Base-by-base conservation (phyloP, 2,113 vertebrate genomes). In the Columbina picui region DNA sequence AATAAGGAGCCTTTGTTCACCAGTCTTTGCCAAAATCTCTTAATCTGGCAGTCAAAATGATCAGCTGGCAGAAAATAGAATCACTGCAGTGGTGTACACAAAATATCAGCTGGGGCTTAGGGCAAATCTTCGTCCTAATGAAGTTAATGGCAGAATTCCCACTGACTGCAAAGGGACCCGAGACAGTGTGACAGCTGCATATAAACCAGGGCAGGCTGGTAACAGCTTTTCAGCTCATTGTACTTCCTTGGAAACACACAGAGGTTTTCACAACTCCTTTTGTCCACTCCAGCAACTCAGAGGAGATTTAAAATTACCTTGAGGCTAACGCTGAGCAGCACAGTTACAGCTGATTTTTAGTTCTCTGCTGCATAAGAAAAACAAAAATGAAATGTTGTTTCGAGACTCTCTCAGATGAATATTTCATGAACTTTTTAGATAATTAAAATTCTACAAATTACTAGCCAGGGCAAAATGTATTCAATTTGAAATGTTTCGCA, bases 241-340 rank as follows among this genome's bases (percentile, higher is more conserved):
- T 87, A 64, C 14, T 3, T 70, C 84, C 75, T 64, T 78, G 76
- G 73, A 90, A 76, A 96, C 88, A 94, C 25, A 76, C 73, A 55
- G 87, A 76, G 93, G 22, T 79, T 91, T 90, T 96, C 95, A 94
- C 17, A 29, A 53, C 41, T 36, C 82, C 87, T 87, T 93, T 83
- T 94, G 78, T 91, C 80, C 68, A 52, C 38, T 64, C 55, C 89
- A 83, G 79, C 26, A 80, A 53, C 50, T 67, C 63, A 63, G 60
- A 69, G 53, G 43, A 87, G 75, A 77, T 69, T 86, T 77, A 43
- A 74, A 94, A 85, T 63, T 63, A 85, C 56, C 79, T 84, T 6
- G 4, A 81, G 68, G 50, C 32, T 69, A 74, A 65, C 25, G 52
- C 63, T 78, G 80, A 50, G 88, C 75, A 86, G 29, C 21, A 80